Conservation (phyloP, 2,113 vertebrate species). For the Dasypus novemcinctus region DNA sequence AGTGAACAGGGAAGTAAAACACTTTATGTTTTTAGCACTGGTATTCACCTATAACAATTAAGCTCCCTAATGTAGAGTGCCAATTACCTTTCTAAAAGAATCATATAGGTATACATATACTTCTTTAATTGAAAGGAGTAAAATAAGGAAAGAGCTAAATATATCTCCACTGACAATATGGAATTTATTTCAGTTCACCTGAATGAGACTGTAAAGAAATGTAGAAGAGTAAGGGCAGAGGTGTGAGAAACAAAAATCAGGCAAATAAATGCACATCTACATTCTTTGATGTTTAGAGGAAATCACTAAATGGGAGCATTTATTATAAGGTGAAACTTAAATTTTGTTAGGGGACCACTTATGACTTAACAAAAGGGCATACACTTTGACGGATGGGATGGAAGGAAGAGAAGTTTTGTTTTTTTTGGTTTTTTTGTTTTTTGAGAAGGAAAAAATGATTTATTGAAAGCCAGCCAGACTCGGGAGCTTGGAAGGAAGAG, state of each 20-base stretch:
- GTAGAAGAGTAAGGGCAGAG: fast-evolving
- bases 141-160: background rate
- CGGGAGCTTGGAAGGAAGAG: background rate
- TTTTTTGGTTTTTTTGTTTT: too few relatives aligned
- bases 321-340: too few relatives aligned
- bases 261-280: fast-evolving
- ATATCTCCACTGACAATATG: background rate
- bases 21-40: background rate
- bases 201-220: background rate
- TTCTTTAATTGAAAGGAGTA: background rate
- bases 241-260: background rate
- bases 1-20: background rate
- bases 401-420: background rate
- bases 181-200: background rate
- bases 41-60: background rate
- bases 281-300: background rate
- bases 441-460: too few relatives aligned
- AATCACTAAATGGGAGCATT: too few relatives aligned
- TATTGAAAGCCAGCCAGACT: too few relatives aligned
- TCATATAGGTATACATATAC: background rate
- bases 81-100: background rate
- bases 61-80: too few relatives aligned
- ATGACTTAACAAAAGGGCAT: background rate
- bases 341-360: background rate
- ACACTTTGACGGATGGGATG: background rate